These are phyloP conservation scores for Drosophila mettleri DNA, from an alignment of 2,888 invertebrate genomes.

Conservation along the genomic window DNA sequence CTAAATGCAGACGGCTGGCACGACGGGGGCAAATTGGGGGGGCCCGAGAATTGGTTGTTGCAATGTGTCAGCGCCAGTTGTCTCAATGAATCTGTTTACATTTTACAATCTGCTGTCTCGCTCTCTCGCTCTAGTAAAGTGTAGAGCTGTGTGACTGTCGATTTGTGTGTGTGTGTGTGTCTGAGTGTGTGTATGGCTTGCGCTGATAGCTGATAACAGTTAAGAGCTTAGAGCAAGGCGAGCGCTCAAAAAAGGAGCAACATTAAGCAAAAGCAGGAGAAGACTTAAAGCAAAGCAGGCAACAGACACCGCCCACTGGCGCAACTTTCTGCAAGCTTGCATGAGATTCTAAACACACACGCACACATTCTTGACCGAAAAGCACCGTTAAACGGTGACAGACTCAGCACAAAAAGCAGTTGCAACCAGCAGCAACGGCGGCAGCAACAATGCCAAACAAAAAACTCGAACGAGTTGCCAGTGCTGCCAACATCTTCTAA, in stretches of 20 bases:
- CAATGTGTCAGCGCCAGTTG: slow-evolving; percentile 74
- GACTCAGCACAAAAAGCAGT: slow-evolving; percentile 60
- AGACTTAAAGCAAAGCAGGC: slow-evolving; percentile 13
- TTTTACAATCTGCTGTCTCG: slow-evolving; percentile 61
- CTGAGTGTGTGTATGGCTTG: slow-evolving; percentile 30
- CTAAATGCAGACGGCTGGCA: slow-evolving; percentile 60
- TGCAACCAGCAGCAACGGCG: slow-evolving; percentile 33
- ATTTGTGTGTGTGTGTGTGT: slow-evolving; percentile 21
- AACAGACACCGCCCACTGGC: slow-evolving; percentile 56
- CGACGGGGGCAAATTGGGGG: not conserved
- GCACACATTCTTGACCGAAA: slow-evolving; percentile 51
- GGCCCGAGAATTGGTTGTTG: slow-evolving; percentile 29
- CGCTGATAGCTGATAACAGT: slow-evolving; percentile 70
- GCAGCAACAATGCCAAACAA: slow-evolving; percentile 28
- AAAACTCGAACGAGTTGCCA: slow-evolving; percentile 49
- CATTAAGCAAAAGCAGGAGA: slow-evolving; percentile 2
- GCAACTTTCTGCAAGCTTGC: slow-evolving; percentile 50
- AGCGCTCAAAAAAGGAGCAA: slow-evolving; percentile 9
- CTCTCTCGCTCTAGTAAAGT: slow-evolving; percentile 6
- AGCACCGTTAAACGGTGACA: slow-evolving; percentile 73
- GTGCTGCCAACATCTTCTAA: slow-evolving; percentile 51
- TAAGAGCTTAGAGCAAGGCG: slow-evolving; percentile 29
- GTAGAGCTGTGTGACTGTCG: slow-evolving; percentile 22
- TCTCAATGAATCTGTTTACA: slow-evolving; percentile 77
- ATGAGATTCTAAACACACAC: slow-evolving; percentile 34